Evolutionary conservation across 2,888 invertebrate species (phyloP), one percentile per base, ranked within the genome.

Genomic region (Cerceris rybyensis): DNA sequence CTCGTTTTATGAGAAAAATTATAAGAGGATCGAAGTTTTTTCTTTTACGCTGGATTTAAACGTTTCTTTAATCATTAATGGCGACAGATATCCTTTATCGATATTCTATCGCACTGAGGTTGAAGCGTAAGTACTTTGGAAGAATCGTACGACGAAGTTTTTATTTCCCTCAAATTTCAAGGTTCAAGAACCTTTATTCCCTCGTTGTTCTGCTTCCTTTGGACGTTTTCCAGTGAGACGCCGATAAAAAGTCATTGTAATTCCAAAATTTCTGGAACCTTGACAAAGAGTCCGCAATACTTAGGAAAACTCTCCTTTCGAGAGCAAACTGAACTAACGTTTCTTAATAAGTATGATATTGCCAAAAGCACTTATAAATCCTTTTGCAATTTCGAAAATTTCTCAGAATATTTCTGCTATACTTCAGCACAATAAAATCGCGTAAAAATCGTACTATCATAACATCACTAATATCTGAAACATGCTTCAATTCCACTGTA

Each of bases 1-100:
- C 14, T 52, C 1, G 52, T n/a, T n/a, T 7, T 52, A 7, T 52
- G 6, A 52, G n/a, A 52, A n/a, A 8, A 52, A n/a, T 13, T 2
- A 52, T 55, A 67, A 54, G 46, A 17, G 17, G 43, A 41, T 50
- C 41, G 59, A 42, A 41, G 54, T 46, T 55, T 43, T 8, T 14
- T 17, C 43, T 5, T 11, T 42, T 11, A 28, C 16, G 9, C 14
- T 7, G 61, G 67, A 63, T 75, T 63, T 61, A 57, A 55, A 67
- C 67, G 73, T 73, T 59, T 49, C 59, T 57, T 69, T 42, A 61
- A 63, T 67, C 63, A 65, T 70, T 70, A 70, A 78, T 75, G 64
- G 43, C 64, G 50, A 60, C 60, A 66, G 75, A 61, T 78, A 78
- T 75, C 66, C 43, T 68, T 64, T 16, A 54, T 68, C 58, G 75